These are phyloP conservation scores for Apolygus lucorum DNA, from an alignment of 1,140 invertebrate species.

Conservation along the genomic window DNA sequence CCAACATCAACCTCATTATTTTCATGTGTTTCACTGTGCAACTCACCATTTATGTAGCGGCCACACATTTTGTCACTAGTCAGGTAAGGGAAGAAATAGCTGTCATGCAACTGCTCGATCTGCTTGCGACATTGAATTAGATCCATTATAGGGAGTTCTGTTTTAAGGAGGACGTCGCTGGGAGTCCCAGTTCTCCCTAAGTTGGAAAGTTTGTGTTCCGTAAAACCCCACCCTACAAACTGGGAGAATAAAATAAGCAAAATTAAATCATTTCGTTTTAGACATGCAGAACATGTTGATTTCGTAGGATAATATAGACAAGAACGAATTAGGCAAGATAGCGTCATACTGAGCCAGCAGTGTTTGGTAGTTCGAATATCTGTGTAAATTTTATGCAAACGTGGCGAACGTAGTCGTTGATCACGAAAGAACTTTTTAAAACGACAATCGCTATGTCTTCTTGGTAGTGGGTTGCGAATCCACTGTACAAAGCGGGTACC, in stretches of 20 bases:
- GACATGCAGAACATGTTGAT: no score
- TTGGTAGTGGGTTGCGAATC: not conserved
- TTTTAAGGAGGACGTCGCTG: not conserved
- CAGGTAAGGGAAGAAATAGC: not conserved
- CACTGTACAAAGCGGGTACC: not conserved
- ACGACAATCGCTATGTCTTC: not conserved
- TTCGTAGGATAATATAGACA: no score
- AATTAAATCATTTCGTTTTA: no score
- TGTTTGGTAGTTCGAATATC: not conserved
- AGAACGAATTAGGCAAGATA: no score
- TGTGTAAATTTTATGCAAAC: not conserved
- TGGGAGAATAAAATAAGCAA: no score
- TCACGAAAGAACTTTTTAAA: not conserved
- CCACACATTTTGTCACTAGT: not conserved
- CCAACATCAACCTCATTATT: no score
- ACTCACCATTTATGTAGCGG: not conserved
- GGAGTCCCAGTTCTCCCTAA: not conserved
- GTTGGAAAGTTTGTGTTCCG: not conserved
- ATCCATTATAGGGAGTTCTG: not conserved
- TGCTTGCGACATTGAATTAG: not conserved
- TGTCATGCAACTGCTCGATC: not conserved
- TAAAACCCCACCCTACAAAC: not conserved
- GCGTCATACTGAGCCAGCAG: no score
- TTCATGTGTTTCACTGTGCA: no score
- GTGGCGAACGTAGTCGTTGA: not conserved